phyloP scores from a whole-genome alignment of 2,888 invertebrate species.

The Sepiola atlantica region DNA sequence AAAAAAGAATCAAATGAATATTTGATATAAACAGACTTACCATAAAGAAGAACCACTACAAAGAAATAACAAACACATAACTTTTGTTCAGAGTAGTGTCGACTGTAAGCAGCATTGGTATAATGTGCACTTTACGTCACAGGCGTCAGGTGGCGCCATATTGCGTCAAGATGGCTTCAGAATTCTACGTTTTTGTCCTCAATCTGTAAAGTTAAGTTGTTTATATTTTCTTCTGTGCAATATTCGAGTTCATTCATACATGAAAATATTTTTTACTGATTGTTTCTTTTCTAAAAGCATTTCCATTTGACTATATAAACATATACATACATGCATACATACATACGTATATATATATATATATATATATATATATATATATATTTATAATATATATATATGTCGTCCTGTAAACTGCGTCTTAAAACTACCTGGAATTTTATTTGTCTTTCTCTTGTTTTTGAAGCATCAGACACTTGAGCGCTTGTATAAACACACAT shows the following conservation, averaged over 20 bases:
- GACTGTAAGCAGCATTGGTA: neutral
- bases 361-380: no score
- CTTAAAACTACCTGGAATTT: neutral
- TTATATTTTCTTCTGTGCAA: neutral
- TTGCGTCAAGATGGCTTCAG: neutral
- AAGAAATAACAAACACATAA: neutral
- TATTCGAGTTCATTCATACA: neutral
- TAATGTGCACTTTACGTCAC: neutral
- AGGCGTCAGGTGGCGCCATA: neutral
- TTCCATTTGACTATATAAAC: neutral
- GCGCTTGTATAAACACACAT: no score
- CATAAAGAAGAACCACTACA: neutral
- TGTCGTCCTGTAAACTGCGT: neutral
- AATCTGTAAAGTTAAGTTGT: neutral
- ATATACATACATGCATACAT: no score
- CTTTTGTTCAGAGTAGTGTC: neutral
- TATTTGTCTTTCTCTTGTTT: constrained; percentile 12
- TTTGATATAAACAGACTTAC: neutral
- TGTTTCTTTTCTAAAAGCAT: neutral
- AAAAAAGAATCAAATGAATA: neutral
- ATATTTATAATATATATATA: neutral
- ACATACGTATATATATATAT: no score
- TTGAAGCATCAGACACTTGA: neutral
- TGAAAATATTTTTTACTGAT: neutral
- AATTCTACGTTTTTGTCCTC: neutral